Base-by-base conservation (phyloP, 2,888 invertebrate species). In the Drosophila hawaiiensis region DNA sequence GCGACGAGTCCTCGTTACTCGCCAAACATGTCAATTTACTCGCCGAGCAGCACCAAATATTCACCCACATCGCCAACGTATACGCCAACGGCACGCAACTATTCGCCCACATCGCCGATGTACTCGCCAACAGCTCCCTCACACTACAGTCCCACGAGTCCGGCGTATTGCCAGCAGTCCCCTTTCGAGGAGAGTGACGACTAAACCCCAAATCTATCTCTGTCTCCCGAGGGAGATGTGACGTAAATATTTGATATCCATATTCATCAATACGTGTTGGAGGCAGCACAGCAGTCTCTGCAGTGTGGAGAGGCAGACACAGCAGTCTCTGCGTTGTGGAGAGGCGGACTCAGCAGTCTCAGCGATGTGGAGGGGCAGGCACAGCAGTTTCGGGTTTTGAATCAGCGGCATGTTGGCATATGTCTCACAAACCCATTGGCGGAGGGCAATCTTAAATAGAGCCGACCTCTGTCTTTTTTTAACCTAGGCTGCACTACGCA, bases 41-140 rank as follows among this genome's bases (percentile, higher is more conserved):
- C 97, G 0, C 97, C 97, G 3, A 95, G 96, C 52, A 96, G 96
- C 76, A 97, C 97, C 10, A 96, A 96, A 91, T 97, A 97, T 93
- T 97, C 97, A 0, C 97, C 98, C 0, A 96, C 96, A 33, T 96
- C 96, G 62, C 97, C 97, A 0, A 92, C 91, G 12, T 93, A 92
- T 95, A 96, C 95, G 19, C 95, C 96, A 0, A 95, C 97, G 0
- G 94, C 94, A 72, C 94, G 95, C 12, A 96, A 96, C 93, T 95
- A 91, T 93, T 93, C 93, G 3, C 93, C 93, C 6, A 96, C 96
- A 0, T 96, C 96, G 64, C 96, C 96, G 0, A 97, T 96, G 37
- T 97, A 97, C 92, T 96, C 96, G 0, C 97, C 97, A 0, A 96
- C 97, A 2, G 96, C 96, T 2, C 96, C 96, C 14, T 97, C 97